phyloP scores from a whole-genome alignment of 2,888 invertebrate genomes.

The Drosophila siamana region DNA sequence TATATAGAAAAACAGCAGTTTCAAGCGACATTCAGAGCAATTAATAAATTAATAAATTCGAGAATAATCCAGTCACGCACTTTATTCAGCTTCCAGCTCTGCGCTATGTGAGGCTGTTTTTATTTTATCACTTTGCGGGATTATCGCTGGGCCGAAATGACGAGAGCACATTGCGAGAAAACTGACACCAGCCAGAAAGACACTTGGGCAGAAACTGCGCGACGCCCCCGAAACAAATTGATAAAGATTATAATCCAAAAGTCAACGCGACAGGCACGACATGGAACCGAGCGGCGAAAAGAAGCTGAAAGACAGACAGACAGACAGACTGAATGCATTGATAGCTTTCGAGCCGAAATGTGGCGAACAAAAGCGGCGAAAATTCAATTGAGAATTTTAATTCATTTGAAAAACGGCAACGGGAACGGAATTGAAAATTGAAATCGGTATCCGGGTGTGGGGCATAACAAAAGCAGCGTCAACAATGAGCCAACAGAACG shows the following conservation, averaged over 20 bases:
- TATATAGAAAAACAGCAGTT: too few species aligned
- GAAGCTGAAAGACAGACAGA: conserved; percentile 1
- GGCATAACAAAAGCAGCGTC: conserved; percentile 29
- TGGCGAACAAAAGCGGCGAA: conserved; percentile 41
- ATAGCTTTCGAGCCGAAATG: conserved; percentile 31
- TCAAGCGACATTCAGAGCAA: background rate
- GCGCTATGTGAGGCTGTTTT: background rate
- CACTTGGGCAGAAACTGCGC: conserved; percentile 10
- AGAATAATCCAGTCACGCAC: conserved; percentile 12
- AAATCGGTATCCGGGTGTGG: conserved; percentile 48
- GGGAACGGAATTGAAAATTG: conserved; percentile 48
- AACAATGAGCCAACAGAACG: too few species aligned
- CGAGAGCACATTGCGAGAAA: conserved; percentile 28
- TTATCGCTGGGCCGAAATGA: conserved; percentile 12
- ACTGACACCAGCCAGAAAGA: conserved; percentile 21
- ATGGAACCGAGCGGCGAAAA: conserved; percentile 39
- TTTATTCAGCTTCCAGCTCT: background rate
- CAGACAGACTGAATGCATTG: conserved; percentile 49
- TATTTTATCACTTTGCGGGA: conserved; percentile 13
- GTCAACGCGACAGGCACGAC: conserved; percentile 53
- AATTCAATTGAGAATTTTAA: conserved; percentile 71
- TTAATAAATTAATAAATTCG: conserved; percentile 8
- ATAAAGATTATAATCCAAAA: conserved; percentile 53
- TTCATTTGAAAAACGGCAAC: conserved; percentile 47
- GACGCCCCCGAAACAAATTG: conserved; percentile 38